phyloP scores from a whole-genome alignment of 37 sponge, comb jelly and placozoan genomes.

The Axinella damicornis region DNA sequence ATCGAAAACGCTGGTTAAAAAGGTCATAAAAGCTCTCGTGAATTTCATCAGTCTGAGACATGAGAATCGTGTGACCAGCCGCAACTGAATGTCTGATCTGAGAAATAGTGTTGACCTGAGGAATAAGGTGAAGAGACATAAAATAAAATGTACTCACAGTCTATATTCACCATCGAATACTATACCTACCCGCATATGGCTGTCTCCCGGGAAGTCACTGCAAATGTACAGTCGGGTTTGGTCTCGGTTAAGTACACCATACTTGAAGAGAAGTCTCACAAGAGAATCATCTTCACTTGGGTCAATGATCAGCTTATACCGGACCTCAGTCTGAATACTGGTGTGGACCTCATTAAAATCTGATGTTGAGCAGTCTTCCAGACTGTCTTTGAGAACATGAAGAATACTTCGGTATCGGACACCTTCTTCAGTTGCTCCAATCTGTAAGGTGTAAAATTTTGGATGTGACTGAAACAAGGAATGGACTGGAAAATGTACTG shows the following conservation, averaged over 20 bases:
- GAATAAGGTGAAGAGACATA: no score
- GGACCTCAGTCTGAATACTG: constrained; percentile 51
- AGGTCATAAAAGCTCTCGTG: constrained; percentile 91
- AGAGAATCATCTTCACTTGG: constrained; percentile 74
- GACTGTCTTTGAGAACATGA: constrained; percentile 54
- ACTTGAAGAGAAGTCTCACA: constrained; percentile 60
- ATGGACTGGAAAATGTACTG: no score
- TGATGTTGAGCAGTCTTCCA: constrained; percentile 38
- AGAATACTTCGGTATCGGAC: constrained; percentile 46
- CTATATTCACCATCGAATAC: no score
- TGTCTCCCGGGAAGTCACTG: constrained; percentile 76
- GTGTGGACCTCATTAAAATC: constrained; percentile 7
- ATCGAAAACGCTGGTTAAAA: constrained; percentile 83
- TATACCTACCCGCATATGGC: neutral
- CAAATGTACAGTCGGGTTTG: constrained; percentile 51
- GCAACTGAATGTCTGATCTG: constrained; percentile 75
- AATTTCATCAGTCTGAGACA: constrained; percentile 84
- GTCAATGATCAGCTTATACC: constrained; percentile 80
- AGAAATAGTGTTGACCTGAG: constrained; percentile 69
- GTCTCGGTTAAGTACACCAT: constrained; percentile 40
- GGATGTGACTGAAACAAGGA: no score
- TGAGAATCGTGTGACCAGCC: constrained; percentile 75
- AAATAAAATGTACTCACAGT: no score
- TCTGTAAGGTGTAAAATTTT: no score
- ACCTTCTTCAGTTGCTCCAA: neutral